Evolutionary conservation across 1,140 invertebrate genomes (phyloP).

Genomic region (Drosophila insularis): DNA sequence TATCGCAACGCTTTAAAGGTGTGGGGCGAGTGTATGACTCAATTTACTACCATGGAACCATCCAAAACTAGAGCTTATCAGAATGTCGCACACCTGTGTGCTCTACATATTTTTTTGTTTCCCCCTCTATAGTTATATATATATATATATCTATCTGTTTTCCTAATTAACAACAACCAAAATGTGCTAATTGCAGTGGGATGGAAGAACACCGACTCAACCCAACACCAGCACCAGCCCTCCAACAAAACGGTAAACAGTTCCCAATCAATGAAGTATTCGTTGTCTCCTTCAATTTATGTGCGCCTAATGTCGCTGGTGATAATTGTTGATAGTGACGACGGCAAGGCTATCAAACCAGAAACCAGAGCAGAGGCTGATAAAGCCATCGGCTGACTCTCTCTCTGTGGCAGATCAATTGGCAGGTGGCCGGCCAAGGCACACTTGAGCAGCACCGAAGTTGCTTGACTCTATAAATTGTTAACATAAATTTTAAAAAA

Average conservation of each 20-base stretch:
- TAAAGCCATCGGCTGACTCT: conserved; percentile 44
- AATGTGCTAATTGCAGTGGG: conserved; percentile 74
- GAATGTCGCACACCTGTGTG: conserved; percentile 58
- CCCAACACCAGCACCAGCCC: background rate
- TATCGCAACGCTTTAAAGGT: conserved; percentile 38
- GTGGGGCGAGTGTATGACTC: conserved; percentile 33
- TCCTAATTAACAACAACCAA: conserved; percentile 68
- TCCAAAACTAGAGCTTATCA: conserved; percentile 42
- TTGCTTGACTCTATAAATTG: too few relatives aligned
- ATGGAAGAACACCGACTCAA: conserved; percentile 14
- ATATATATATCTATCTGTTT: conserved; percentile 64
- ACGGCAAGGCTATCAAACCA: conserved; percentile 5
- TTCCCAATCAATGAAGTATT: conserved; percentile 41
- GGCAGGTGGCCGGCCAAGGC: conserved; percentile 35
- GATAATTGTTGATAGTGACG: conserved; percentile 68
- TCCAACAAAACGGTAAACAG: conserved; percentile 43
- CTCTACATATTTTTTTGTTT: conserved; percentile 48
- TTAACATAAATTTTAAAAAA: too few relatives aligned
- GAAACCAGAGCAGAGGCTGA: conserved; percentile 36
- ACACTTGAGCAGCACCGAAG: too few relatives aligned
- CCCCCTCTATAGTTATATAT: conserved; percentile 48
- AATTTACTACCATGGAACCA: conserved; percentile 21
- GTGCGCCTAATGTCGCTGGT: conserved; percentile 66
- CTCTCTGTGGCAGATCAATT: conserved; percentile 32
- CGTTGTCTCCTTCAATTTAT: conserved; percentile 29